These are phyloP conservation scores for Caenorhabditis sp. DNA, from an alignment of 2,888 invertebrate species.

Conservation along the genomic window DNA sequence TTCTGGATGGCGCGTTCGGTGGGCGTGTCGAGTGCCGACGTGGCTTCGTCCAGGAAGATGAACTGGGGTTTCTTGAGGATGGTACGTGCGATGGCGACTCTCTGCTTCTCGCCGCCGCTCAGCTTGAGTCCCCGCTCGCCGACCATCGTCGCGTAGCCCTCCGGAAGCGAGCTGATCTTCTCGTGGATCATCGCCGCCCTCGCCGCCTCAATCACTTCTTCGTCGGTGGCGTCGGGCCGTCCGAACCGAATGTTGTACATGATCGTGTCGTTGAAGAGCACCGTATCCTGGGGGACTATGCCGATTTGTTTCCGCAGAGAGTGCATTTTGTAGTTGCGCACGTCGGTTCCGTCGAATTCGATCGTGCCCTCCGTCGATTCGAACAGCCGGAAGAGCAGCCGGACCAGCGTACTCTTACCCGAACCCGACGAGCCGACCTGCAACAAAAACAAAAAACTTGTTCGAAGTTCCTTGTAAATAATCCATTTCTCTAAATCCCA, in stretches of 20 bases:
- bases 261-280: constrained; percentile 79
- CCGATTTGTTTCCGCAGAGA: constrained; percentile 81
- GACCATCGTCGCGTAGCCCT: constrained; percentile 83
- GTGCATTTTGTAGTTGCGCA: constrained; percentile 78
- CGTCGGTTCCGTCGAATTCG: constrained; percentile 69
- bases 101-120: constrained; percentile 97
- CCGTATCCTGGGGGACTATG: constrained; percentile 82
- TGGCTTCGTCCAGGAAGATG: constrained; percentile 90
- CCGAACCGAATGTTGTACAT: constrained; percentile 92
- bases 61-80: constrained; percentile 92
- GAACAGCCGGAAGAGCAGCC: constrained; percentile 81
- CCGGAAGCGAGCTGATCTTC: constrained; percentile 91
- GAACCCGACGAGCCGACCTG: constrained; percentile 80
- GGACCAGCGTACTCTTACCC: constrained; percentile 82
- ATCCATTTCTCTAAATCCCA: background rate
- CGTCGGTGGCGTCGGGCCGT: constrained; percentile 85
- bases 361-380: constrained; percentile 78
- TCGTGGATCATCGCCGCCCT: constrained; percentile 94
- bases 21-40: constrained; percentile 92
- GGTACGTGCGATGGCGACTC: constrained; percentile 96
- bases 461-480: too few relatives aligned
- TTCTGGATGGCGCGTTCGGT: constrained; percentile 91
- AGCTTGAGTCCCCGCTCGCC: constrained; percentile 94
- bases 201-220: constrained; percentile 91
- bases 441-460: too few relatives aligned